phyloP scores from a whole-genome alignment of 2,113 vertebrate species.

The Hippocampus barbouri region DNA sequence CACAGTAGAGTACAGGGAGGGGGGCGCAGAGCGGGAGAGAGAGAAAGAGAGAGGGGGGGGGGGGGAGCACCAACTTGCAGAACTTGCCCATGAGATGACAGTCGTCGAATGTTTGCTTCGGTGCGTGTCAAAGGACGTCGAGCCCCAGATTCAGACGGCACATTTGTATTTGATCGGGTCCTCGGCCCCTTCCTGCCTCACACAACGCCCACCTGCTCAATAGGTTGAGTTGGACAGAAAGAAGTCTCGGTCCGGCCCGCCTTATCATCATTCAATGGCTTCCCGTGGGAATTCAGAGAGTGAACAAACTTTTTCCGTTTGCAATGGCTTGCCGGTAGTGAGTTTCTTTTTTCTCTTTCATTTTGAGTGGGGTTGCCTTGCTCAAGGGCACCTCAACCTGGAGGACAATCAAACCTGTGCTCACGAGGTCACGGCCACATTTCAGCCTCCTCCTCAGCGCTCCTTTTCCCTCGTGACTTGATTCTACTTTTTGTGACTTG shows the following conservation, averaged over 20 bases:
- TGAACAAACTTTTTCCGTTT: too few species aligned
- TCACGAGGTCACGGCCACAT: neutral
- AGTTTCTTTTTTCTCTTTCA: too few species aligned
- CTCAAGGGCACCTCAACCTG: neutral
- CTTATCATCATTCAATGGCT: too few species aligned
- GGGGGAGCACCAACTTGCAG: too few species aligned
- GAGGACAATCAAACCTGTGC: neutral
- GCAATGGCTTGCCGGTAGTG: too few species aligned
- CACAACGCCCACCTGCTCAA: neutral
- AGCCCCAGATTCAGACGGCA: neutral
- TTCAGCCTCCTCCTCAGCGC: too few species aligned
- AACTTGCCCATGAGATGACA: too few species aligned
- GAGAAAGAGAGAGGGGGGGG: neutral
- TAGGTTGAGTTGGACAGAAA: too few species aligned
- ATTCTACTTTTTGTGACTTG: neutral
- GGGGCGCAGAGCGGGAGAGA: neutral
- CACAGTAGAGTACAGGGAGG: neutral
- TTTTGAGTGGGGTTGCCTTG: too few species aligned
- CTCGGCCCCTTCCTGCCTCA: neutral
- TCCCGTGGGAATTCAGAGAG: too few species aligned
- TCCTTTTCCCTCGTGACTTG: neutral
- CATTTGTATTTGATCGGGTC: neutral
- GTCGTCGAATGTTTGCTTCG: neutral
- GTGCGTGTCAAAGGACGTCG: neutral
- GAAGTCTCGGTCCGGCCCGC: too few species aligned